Evolutionary conservation across 2,113 vertebrate genomes (phyloP).

Genomic region (Macquaria australasica): DNA sequence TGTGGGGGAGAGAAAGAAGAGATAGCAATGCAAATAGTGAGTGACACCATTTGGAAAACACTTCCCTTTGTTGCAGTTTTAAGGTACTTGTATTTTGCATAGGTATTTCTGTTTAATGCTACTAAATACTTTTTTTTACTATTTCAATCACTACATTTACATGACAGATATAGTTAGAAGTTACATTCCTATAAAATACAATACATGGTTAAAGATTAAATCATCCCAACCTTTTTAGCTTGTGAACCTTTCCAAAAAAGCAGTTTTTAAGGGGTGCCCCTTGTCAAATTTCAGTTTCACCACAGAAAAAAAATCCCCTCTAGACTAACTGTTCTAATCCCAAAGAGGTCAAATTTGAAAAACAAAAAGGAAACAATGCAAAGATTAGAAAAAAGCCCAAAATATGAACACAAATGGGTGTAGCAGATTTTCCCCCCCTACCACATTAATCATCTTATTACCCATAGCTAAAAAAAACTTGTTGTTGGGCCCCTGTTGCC

Average conservation of each 20-base stretch:
- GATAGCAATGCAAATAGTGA: background rate
- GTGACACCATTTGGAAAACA: constrained; percentile 8
- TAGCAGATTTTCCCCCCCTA: background rate
- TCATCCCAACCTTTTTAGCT: background rate
- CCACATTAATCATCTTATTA: background rate
- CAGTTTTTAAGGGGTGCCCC: background rate
- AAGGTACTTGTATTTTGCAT: background rate
- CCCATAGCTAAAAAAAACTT: background rate
- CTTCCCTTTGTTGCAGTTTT: background rate
- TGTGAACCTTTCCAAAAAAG: background rate
- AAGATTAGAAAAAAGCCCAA: background rate
- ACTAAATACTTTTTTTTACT: background rate
- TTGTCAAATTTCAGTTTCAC: background rate
- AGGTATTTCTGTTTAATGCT: background rate
- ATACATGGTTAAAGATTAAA: background rate
- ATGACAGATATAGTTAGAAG: background rate
- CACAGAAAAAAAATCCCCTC: background rate
- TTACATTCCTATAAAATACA: background rate
- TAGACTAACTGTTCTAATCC: background rate
- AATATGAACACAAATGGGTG: background rate
- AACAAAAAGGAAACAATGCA: no score
- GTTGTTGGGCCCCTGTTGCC: no score
- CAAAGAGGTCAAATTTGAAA: background rate
- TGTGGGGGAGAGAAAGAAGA: background rate
- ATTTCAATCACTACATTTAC: background rate